Evolutionary conservation across 2,888 invertebrate species (phyloP).

Genomic region (Plusia festucae): DNA sequence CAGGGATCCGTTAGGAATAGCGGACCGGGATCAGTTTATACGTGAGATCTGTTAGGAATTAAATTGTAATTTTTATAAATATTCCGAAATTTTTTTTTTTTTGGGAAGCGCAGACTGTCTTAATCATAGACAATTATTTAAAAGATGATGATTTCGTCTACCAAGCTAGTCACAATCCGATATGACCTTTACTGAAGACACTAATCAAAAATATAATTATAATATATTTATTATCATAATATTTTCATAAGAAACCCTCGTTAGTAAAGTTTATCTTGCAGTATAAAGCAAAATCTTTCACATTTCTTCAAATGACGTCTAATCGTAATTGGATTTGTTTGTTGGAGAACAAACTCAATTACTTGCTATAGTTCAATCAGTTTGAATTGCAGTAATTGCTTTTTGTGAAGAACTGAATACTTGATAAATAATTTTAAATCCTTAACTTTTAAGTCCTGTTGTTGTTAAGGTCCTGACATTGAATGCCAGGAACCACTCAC

Average conservation of each 20-base stretch:
- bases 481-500: not conserved
- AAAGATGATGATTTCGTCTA: too few species aligned
- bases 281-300: not conserved
- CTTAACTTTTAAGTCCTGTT: not conserved
- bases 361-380: not conserved
- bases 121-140: too few species aligned
- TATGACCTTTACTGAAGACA: too few species aligned
- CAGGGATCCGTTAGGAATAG: too few species aligned
- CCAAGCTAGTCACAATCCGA: too few species aligned
- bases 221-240: not conserved
- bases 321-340: conserved; percentile 3
- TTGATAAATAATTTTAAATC: not conserved
- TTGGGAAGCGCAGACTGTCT: too few species aligned
- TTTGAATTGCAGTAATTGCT: not conserved
- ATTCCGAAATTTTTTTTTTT: too few species aligned
- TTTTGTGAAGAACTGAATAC: not conserved
- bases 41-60: too few species aligned
- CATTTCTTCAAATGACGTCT: not conserved
- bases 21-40: too few species aligned
- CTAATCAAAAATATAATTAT: too few species aligned
- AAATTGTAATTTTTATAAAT: too few species aligned
- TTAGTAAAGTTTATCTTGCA: not conserved
- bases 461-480: not conserved
- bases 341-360: not conserved
- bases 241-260: not conserved